These are phyloP conservation scores for Cetoscarus ocellatus DNA, from an alignment of 2,797 vertebrate genomes.

Conservation along the genomic window DNA sequence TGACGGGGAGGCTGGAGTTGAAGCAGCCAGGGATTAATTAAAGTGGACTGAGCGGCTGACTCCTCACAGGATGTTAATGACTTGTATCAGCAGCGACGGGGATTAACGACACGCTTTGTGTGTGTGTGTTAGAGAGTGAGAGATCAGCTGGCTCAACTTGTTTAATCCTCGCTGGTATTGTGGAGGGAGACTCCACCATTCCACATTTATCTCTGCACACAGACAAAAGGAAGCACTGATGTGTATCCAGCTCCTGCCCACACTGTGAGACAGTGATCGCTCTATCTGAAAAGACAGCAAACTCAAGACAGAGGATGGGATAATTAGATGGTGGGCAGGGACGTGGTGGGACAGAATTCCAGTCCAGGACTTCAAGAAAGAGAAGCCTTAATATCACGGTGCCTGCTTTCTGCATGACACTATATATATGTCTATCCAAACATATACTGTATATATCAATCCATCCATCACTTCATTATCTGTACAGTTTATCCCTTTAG, in stretches of 20 bases:
- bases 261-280: constrained; percentile 2
- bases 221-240: not conserved
- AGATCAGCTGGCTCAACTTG: constrained; percentile 25
- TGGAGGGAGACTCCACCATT: constrained; percentile 8
- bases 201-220: constrained; percentile 1
- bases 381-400: not conserved
- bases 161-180: constrained; percentile 27
- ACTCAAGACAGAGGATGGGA: constrained; percentile 11
- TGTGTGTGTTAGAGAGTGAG: constrained; percentile 7
- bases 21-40: constrained; percentile 60
- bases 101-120: constrained; percentile 42
- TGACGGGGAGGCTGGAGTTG: constrained; percentile 5
- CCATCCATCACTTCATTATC: too few relatives aligned
- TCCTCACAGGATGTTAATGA: constrained; percentile 53
- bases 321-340: constrained; percentile 20
- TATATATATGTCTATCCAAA: too few relatives aligned
- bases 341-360: too few relatives aligned
- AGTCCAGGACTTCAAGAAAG: not conserved
- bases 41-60: constrained; percentile 39
- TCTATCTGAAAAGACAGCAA: constrained; percentile 6
- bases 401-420: too few relatives aligned
- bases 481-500: too few relatives aligned
- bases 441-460: too few relatives aligned
- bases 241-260: constrained; percentile 4
- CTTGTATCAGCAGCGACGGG: constrained; percentile 47